Conservation (phyloP, 2,888 invertebrate species). For the Nomada hirtipes region DNA sequence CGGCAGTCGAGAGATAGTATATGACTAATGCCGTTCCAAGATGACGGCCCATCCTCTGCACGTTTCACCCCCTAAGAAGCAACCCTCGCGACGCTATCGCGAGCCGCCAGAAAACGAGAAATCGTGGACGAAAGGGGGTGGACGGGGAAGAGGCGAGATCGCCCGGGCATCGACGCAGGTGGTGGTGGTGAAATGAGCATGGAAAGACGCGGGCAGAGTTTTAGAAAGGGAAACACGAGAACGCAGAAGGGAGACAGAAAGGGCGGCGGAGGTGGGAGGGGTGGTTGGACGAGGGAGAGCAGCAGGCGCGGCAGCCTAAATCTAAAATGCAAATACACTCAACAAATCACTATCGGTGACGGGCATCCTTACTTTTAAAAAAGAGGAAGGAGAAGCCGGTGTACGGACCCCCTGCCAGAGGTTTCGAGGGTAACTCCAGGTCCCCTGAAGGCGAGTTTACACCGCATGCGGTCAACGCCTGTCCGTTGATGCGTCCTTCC, state of each 20-base stretch:
- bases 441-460: conserved; percentile 77
- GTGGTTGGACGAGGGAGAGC: conserved; percentile 23
- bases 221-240: neutral
- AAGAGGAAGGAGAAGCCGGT: conserved; percentile 80
- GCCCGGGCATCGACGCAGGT: neutral
- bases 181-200: conserved; percentile 40
- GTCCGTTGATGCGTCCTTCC: conserved; percentile 70
- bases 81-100: conserved; percentile 61
- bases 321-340: conserved; percentile 84
- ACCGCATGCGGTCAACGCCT: conserved; percentile 77
- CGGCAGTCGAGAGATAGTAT: conserved; percentile 69
- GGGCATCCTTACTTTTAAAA: conserved; percentile 81
- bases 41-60: conserved; percentile 67
- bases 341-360: conserved; percentile 84
- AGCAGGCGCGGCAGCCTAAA: conserved; percentile 81
- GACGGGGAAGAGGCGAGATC: conserved; percentile 49
- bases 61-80: conserved; percentile 50
- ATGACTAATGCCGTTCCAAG: conserved; percentile 83
- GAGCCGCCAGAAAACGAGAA: conserved; percentile 67
- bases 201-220: neutral
- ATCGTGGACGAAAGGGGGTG: conserved; percentile 64
- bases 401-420: conserved; percentile 81
- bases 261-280: conserved; percentile 21
- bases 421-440: conserved; percentile 79
- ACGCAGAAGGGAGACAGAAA: conserved; percentile 14